Conservation (phyloP, 2,888 invertebrate species). For the Chaetogeoica ovagalla region DNA sequence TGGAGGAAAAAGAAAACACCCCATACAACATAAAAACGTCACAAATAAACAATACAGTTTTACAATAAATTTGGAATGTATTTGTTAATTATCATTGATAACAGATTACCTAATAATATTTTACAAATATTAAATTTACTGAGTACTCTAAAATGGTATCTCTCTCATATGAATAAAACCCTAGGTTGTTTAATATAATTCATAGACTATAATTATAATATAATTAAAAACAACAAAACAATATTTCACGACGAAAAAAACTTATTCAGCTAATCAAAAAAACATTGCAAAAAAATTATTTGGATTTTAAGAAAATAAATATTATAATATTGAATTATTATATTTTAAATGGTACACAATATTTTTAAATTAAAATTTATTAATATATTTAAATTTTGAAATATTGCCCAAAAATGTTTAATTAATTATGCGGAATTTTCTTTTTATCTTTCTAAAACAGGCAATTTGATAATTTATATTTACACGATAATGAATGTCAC, state of each 20-base stretch:
- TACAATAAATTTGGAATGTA: slow-evolving; percentile 53
- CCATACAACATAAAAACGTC: background rate
- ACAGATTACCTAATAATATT: slow-evolving; percentile 52
- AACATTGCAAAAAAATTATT: slow-evolving; percentile 35
- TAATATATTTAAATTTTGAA: slow-evolving; percentile 10
- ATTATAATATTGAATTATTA: slow-evolving; percentile 11
- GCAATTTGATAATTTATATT: slow-evolving; percentile 34
- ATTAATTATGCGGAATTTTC: background rate
- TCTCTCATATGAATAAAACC: slow-evolving; percentile 40
- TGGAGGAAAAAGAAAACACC: slow-evolving; percentile 1
- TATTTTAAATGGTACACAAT: background rate
- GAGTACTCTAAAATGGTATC: slow-evolving; percentile 46
- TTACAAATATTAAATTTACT: slow-evolving; percentile 51
- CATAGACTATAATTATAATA: slow-evolving; percentile 51
- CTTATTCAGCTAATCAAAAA: slow-evolving; percentile 22
- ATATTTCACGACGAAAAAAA: slow-evolving; percentile 38
- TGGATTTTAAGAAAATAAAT: slow-evolving; percentile 43
- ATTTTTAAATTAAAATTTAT: slow-evolving; percentile 9
- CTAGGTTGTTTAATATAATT: slow-evolving; percentile 50
- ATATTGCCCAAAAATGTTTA: background rate
- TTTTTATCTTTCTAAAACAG: background rate
- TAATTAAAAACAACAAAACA: slow-evolving; percentile 53
- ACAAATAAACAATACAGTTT: slow-evolving; percentile 25
- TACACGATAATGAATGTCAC: slow-evolving; percentile 40
- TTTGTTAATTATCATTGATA: slow-evolving; percentile 52